Evolutionary conservation across 2,113 vertebrate species (phyloP).

Genomic region (Dryoscopus gambensis): DNA sequence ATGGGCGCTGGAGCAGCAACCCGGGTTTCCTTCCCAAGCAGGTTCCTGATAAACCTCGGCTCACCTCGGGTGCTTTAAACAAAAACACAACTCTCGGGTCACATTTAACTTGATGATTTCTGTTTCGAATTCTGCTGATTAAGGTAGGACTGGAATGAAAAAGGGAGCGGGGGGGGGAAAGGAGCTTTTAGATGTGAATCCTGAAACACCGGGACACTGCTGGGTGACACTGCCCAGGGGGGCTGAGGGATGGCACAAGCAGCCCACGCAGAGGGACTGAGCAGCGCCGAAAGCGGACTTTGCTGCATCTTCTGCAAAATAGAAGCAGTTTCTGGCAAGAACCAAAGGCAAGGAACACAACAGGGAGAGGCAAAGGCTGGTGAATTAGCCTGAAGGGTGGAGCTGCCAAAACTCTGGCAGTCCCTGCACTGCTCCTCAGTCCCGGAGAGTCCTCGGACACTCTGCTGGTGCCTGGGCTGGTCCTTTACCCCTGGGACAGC

Average conservation of each 20-base stretch:
- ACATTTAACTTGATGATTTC: not conserved
- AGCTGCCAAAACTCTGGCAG: not conserved
- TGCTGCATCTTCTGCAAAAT: not conserved
- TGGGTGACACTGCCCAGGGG: not conserved
- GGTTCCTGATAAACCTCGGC: not conserved
- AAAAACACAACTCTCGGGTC: rapidly evolving
- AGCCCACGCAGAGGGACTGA: not conserved
- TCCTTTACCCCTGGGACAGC: not conserved
- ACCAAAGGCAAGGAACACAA: not conserved
- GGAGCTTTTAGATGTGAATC: not conserved
- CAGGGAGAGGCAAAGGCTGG: not conserved
- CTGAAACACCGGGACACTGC: not conserved
- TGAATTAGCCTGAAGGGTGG: not conserved
- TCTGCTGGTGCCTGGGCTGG: not conserved
- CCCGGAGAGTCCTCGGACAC: rapidly evolving
- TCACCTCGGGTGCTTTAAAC: not conserved
- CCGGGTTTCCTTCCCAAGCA: not conserved
- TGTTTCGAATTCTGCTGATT: not conserved
- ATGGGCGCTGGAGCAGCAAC: not conserved
- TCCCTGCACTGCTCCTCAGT: rapidly evolving
- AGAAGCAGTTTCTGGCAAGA: not conserved
- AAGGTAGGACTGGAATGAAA: not conserved
- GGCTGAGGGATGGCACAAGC: not conserved
- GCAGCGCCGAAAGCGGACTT: not conserved
- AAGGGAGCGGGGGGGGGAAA: too few relatives aligned